Evolutionary conservation across 2,113 vertebrate genomes (phyloP).

Genomic region (Petrocephalus zakoni): DNA sequence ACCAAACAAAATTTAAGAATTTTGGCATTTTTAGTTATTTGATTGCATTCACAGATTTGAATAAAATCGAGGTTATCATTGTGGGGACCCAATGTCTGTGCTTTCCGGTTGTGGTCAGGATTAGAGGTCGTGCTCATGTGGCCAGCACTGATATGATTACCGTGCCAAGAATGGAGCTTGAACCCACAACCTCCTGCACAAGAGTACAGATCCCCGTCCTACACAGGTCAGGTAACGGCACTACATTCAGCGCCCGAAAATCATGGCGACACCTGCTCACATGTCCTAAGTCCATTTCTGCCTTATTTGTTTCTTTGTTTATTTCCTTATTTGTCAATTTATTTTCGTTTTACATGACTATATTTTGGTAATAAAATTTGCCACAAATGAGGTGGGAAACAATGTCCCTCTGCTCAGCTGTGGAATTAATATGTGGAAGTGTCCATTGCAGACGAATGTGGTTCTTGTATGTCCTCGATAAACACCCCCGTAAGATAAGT

Average conservation of each 20-base stretch:
- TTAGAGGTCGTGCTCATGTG: too few relatives aligned
- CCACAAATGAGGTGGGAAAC: background rate
- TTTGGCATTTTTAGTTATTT: background rate
- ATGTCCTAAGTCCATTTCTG: background rate
- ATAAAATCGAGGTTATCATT: background rate
- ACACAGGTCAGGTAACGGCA: background rate
- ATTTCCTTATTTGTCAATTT: background rate
- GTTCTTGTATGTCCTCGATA: background rate
- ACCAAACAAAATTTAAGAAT: background rate
- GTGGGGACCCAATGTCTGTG: too few relatives aligned
- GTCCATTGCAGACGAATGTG: conserved; percentile 25
- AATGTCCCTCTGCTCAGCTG: background rate
- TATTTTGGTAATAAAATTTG: background rate
- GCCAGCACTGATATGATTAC: too few relatives aligned
- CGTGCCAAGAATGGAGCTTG: too few relatives aligned
- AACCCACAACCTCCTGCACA: too few relatives aligned
- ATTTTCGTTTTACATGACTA: background rate
- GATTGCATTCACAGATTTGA: background rate
- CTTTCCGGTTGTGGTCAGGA: too few relatives aligned
- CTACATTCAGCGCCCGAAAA: background rate
- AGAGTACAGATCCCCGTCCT: background rate
- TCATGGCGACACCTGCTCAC: background rate
- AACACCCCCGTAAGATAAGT: background rate
- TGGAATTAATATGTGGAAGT: conserved; percentile 14
- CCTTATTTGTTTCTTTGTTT: background rate